Evolutionary conservation across 2,113 vertebrate species (phyloP).

Genomic region (Pteropus alecto): DNA sequence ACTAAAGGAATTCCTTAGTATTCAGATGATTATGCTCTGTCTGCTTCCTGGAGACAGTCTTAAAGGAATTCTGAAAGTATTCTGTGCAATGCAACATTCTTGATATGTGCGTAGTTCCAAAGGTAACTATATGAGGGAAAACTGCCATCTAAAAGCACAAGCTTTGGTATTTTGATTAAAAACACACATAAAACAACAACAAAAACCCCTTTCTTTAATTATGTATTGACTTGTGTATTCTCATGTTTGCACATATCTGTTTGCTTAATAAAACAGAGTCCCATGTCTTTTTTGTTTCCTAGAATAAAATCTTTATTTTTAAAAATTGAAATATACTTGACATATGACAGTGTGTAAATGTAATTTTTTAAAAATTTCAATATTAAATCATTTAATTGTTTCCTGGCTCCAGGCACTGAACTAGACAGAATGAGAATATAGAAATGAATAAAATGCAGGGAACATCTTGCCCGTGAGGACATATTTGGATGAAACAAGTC

Average conservation of each 20-base stretch:
- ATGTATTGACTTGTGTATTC: neutral
- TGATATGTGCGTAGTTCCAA: neutral
- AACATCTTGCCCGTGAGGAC: no score
- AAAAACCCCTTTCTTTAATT: neutral
- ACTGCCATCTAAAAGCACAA: neutral
- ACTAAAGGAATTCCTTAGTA: neutral
- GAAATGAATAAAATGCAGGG: neutral
- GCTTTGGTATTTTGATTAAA: slow-evolving; percentile 32
- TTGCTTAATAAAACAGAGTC: slow-evolving; percentile 16
- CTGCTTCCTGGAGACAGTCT: neutral
- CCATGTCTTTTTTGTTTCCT: neutral
- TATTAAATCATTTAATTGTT: neutral
- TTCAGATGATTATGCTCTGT: neutral
- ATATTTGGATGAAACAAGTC: no score
- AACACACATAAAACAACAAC: neutral
- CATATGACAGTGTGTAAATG: neutral
- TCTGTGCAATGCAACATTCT: neutral
- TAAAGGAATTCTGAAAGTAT: neutral
- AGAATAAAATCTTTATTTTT: neutral
- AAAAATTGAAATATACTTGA: neutral
- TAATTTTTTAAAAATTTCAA: neutral
- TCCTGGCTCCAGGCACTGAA: neutral
- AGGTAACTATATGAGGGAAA: neutral
- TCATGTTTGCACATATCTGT: neutral
- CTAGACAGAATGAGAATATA: neutral